A percentile compares a stretch with the other conserved stretches of the same genome.
These are phyloP conservation scores for Himalopsyche phryganea DNA, from an alignment of 1,140 invertebrate species.

Conservation along the genomic window DNA sequence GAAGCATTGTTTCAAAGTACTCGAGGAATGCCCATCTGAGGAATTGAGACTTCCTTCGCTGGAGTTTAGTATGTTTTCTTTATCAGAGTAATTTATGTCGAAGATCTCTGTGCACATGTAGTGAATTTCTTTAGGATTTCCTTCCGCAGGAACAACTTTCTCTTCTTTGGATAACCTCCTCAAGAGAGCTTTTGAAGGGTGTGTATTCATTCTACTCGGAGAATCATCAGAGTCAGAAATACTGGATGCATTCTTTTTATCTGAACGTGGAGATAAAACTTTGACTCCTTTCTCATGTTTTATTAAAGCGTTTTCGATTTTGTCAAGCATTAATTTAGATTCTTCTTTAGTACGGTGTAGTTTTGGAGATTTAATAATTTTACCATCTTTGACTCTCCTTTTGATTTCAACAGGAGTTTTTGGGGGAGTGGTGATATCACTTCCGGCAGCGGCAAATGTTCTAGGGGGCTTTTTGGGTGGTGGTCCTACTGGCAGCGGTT, in stretches of 20 bases:
- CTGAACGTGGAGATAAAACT: constrained; percentile 29
- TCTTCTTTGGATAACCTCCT: neutral
- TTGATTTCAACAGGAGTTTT: constrained; percentile 14
- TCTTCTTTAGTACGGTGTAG: constrained; percentile 39
- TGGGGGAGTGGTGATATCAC: constrained; percentile 2
- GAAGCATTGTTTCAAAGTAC: constrained; percentile 51
- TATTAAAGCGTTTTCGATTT: constrained; percentile 55
- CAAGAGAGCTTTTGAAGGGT: constrained; percentile 10
- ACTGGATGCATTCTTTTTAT: constrained; percentile 28
- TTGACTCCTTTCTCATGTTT: constrained; percentile 48
- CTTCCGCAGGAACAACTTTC: constrained; percentile 2
- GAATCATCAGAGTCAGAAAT: constrained; percentile 10
- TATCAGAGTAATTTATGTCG: constrained; percentile 36
- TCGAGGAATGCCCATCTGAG: constrained; percentile 14
- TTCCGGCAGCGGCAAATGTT: constrained; percentile 55
- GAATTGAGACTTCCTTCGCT: constrained; percentile 28
- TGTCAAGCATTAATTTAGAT: constrained; percentile 59
- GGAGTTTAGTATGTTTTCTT: constrained; percentile 13
- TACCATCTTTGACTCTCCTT: constrained; percentile 8
- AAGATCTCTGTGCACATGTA: constrained; percentile 50
- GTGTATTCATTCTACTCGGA: constrained; percentile 9
- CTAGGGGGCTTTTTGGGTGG: constrained; percentile 70
- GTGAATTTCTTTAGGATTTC: constrained; percentile 43
- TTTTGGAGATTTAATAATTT: constrained; percentile 17
- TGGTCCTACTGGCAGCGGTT: constrained; percentile 61